Evolutionary conservation across 2,888 invertebrate species (phyloP).

Genomic region (Flexamia atlantica): DNA sequence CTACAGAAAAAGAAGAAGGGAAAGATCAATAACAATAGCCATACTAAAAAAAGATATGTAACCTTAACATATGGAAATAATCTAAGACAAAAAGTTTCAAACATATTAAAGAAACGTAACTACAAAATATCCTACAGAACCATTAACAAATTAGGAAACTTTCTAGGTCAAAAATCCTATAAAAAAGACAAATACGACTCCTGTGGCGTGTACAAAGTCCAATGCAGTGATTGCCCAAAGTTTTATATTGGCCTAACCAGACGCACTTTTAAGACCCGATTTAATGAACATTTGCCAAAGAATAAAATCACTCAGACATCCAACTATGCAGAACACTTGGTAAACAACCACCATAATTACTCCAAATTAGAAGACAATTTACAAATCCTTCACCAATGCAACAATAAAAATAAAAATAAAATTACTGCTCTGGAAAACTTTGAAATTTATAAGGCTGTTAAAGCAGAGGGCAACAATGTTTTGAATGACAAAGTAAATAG

Average conservation of each 20-base stretch:
- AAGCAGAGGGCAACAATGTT: no score
- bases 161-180: background rate
- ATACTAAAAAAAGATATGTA: background rate
- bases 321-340: no score
- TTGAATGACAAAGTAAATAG: no score
- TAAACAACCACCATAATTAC: no score
- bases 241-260: constrained; percentile 13
- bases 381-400: no score
- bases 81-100: background rate
- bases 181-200: background rate
- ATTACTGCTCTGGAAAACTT: no score
- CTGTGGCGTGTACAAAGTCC: background rate
- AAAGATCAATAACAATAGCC: background rate
- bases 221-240: background rate
- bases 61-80: background rate
- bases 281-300: constrained; percentile 14
- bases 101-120: constrained; percentile 7
- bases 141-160: background rate
- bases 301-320: no score
- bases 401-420: no score
- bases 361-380: no score
- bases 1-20: background rate
- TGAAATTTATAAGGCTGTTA: no score
- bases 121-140: background rate
- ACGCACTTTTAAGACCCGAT: background rate